Conservation (phyloP, 2,888 invertebrate species). For the Exocentrus adspersus region DNA sequence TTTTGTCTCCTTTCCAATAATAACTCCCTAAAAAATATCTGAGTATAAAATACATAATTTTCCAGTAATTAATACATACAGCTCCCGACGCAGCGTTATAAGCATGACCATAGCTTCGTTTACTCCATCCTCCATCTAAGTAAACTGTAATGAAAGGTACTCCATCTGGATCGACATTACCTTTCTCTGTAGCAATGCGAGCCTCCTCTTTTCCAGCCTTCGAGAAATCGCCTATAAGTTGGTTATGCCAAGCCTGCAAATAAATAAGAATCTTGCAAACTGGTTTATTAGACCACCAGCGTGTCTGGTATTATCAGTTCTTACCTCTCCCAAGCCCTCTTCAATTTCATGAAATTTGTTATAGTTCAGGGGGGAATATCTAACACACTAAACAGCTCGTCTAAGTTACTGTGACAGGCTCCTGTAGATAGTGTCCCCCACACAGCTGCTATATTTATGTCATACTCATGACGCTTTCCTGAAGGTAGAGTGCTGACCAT, state of each 20-base stretch:
- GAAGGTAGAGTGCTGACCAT: no score
- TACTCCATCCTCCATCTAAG: no score
- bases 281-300: neutral
- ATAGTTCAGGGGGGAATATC: neutral
- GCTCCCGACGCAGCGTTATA: neutral
- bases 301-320: neutral
- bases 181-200: no score
- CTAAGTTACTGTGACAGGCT: neutral
- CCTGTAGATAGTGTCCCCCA: neutral
- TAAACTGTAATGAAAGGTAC: no score
- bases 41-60: neutral
- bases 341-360: neutral
- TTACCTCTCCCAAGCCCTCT: neutral
- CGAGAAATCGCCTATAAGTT: neutral
- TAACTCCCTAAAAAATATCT: slow-evolving; percentile 10
- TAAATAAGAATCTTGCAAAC: neutral
- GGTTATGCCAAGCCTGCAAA: neutral
- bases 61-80: neutral
- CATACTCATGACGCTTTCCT: no score
- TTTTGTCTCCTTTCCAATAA: slow-evolving; percentile 42
- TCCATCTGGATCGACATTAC: no score
- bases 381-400: neutral
- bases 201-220: neutral
- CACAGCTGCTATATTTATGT: neutral
- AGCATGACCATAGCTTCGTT: neutral